Base-by-base conservation (phyloP, 1,140 invertebrate species). In the Lepidotrigona ventralis region DNA sequence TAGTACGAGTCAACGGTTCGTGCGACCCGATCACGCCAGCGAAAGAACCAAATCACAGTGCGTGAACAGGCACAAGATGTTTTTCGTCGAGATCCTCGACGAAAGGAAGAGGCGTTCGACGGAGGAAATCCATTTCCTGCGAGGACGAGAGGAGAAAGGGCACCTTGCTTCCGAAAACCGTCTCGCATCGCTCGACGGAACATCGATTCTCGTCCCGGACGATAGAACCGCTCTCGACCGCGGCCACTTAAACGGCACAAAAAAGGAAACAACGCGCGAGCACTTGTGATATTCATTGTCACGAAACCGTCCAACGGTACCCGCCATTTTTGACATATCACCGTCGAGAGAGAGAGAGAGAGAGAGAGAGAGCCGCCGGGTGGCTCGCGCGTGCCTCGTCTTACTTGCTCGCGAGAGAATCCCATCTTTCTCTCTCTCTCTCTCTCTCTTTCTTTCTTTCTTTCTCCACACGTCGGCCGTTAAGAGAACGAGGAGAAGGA, bases 251-350 rank as follows among this genome's bases (percentile, higher is more conserved):
- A 66, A 66, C 60, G 33, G 29, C 72, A 56, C n/a, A 71, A 78
- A 78, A 71, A 78, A 78, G 53, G 81, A 71, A 54, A 5, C 66
- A 46, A 46, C 39, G 39, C 58, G 17, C 81, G 26, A 69, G 19
- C 81, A 83, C 81, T 71, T 60, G 74, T 19, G 39, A 46, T 46
- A 46, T 46, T 46, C 39, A 74, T 78, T 29, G 23, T 39, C 51
- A 19, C 58, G 58, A 6, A 66, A 74, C 58, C 53, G 60, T 58
- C 64, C 53, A 66, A 79, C 53, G 70, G 76, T 86, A 82, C 83
- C 88, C 88, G 88, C 88, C 88, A 90, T 90, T 90, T 90, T 90
- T 76, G 72, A 63, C 74, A 63, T 80, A 86, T 89, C 84, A 89
- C 88, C 80, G 39, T 39, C 39, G 39, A 39, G 39, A 39, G 39